These are phyloP conservation scores for Cacatua alba DNA, from an alignment of 2,113 vertebrate genomes.

Conservation along the genomic window DNA sequence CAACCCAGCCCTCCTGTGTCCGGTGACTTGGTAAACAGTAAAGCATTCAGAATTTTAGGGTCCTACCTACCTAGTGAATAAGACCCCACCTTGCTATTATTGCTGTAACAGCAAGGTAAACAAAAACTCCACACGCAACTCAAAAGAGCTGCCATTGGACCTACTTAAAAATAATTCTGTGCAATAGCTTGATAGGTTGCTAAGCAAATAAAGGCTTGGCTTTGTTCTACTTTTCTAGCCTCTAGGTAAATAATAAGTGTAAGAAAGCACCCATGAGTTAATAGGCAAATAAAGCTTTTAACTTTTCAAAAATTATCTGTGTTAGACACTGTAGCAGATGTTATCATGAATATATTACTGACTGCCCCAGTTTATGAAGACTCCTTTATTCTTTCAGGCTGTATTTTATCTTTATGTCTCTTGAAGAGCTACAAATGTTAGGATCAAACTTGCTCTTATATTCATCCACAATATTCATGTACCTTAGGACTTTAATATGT, in stretches of 20 bases:
- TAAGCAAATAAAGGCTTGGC: constrained; percentile 58
- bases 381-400: background rate
- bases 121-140: constrained; percentile 49
- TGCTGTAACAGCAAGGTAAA: constrained; percentile 61
- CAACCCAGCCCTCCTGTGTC: constrained; percentile 56
- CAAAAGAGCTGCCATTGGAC: constrained; percentile 27
- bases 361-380: background rate
- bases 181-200: constrained; percentile 25
- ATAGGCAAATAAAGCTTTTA: constrained; percentile 48
- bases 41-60: constrained; percentile 59
- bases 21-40: constrained; percentile 62
- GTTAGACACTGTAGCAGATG: background rate
- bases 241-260: constrained; percentile 38
- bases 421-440: background rate
- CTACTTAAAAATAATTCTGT: constrained; percentile 54
- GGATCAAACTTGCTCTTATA: background rate
- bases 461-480: background rate
- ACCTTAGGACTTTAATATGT: background rate
- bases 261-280: constrained; percentile 11
- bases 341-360: background rate
- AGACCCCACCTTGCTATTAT: constrained; percentile 44
- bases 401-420: background rate
- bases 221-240: constrained; percentile 63
- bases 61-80: constrained; percentile 50
- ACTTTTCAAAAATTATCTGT: constrained; percentile 23